Evolutionary conservation across 2,113 vertebrate species (phyloP).

Genomic region (Oryzias melastigma): DNA sequence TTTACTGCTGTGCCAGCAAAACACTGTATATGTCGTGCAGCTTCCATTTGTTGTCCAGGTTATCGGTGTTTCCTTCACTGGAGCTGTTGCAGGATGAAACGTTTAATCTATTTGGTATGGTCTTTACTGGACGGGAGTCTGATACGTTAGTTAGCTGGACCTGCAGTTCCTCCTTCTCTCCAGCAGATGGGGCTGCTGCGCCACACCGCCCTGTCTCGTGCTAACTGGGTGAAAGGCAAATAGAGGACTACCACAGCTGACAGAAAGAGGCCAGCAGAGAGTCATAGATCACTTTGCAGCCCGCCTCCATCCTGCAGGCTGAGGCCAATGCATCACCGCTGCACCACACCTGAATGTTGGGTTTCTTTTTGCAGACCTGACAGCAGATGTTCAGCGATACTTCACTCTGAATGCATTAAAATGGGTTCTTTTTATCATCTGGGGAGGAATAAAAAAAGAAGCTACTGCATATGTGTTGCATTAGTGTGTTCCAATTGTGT

Average conservation of each 20-base stretch:
- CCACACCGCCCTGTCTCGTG: background rate
- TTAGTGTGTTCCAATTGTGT: no score
- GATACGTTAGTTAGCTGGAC: constrained; percentile 1
- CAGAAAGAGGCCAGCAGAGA: constrained; percentile 53
- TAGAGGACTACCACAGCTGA: constrained; percentile 41
- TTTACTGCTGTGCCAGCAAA: constrained; percentile 71
- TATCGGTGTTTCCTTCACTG: background rate
- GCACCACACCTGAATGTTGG: background rate
- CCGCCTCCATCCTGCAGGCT: background rate
- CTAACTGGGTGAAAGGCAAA: constrained; percentile 54
- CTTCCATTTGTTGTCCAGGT: constrained; percentile 3
- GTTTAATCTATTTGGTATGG: no score
- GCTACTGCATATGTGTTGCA: no score
- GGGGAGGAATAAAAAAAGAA: no score
- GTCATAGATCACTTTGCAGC: constrained; percentile 23
- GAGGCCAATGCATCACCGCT: background rate
- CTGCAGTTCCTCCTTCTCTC: constrained; percentile 10
- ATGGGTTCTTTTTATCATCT: background rate
- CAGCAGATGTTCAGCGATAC: background rate
- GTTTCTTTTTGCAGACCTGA: constrained; percentile 9
- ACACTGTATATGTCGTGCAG: background rate
- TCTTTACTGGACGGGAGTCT: background rate
- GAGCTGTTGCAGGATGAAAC: no score
- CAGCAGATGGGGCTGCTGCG: constrained; percentile 46
- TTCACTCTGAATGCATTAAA: background rate